Base-by-base conservation (phyloP, 2,888 invertebrate genomes). In the Nycteola revayana region DNA sequence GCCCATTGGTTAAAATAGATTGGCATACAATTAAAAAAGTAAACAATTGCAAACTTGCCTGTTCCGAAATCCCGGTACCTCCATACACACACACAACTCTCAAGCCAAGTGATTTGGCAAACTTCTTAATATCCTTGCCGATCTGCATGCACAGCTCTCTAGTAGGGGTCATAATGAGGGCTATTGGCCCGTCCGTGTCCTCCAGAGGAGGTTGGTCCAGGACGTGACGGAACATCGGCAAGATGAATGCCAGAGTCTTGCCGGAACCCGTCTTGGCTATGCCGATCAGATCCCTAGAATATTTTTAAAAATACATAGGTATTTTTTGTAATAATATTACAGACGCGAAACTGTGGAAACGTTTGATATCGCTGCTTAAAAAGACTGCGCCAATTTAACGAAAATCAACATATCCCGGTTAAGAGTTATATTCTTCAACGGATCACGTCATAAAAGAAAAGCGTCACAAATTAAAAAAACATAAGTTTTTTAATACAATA, bases 221-320 rank as follows among this genome's bases (percentile, higher is more conserved):
- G 14, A 99, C 96, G 66, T 99, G 99, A 3, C 92, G 88, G 82
- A 99, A 97, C 98, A 99, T 98, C 0, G 99, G 99, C 38, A 99
- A 82, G 38, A 99, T 92, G 80, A 99, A 99, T 0, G 99, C 99
- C 30, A 99, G 83, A 0, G 99, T 99, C 89, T 99, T 99, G 18
- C 99, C 99, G 68, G 98, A 98, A 25, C 99, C 99, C 0, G 99
- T 99, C 87, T 99, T 99, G 1, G 99, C 99, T 72, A 99, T 99
- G 34, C 99, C 99, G 66, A 99, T 99, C 42, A 99, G 89, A 84
- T 99, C 98, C 37, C 89, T 89, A 65, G 5, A n/a, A n/a, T n/a
- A n/a, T n/a, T n/a, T n/a, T n/a, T n/a, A n/a, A n/a, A n/a, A n/a
- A n/a, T n/a, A n/a, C n/a, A n/a, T n/a, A n/a, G n/a, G n/a, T n/a